Base-by-base conservation (phyloP, 1,140 invertebrate genomes). In the Micrasema minimum region DNA sequence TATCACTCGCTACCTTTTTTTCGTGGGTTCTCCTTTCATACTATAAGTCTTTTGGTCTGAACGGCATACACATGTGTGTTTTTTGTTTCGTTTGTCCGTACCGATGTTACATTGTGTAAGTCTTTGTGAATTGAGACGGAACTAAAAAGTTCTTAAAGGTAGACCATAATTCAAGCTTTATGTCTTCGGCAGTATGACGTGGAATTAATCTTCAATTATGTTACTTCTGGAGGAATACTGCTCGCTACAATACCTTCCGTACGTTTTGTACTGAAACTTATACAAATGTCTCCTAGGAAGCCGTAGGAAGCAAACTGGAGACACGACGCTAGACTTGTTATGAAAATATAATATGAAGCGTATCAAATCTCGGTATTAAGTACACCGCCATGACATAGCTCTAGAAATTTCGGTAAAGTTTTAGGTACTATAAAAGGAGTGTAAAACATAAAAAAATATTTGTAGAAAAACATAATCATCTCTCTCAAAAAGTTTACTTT, bases 191-290 rank as follows among this genome's bases (percentile, higher is more conserved):
- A 57, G 69, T 71, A 74, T 68, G 73, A 75, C 62, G 35, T 55
- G 43, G 68, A 71, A 75, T 75, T 75, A 75, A 72, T 75, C 73
- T 75, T 75, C 73, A 68, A 75, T 75, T 75, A 75, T 75, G 59
- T 68, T 62, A 59, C 62, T 67, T 68, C 68, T 71, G 64, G 71
- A 45, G 37, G 26, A 26, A 23, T 16, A 22, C 46, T 9, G 12
- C 14, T 20, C 46, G 45, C 45, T 18, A 5, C 5, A 26, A 53
- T 53, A 31, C 37, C 55, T 59, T 50, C 48, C 37, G 62, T 66
- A 35, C 46, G 62, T 37, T 51, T 50, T 66, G 26, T 37, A 66
- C 62, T 18, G 26, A 66, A 66, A 66, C 41, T 14, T 41, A 46
- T 31, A 46, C 20, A 14, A 48, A 23, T 7, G 22, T 14, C 14